Evolutionary conservation across 2,888 invertebrate species (phyloP).

Genomic region (Phyto melanocephala): DNA sequence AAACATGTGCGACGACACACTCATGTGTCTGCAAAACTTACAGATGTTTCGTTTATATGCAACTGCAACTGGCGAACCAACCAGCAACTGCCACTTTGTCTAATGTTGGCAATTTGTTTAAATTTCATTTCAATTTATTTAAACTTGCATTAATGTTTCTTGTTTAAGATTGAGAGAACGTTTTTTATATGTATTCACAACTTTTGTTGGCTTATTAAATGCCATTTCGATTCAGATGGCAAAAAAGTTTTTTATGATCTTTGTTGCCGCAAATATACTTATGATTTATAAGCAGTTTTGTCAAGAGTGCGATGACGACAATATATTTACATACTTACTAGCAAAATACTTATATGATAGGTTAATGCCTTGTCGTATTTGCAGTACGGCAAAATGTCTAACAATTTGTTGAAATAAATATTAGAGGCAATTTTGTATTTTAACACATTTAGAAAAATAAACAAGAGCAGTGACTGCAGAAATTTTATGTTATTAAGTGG

Average conservation of each 20-base stretch:
- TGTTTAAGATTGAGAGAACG: not conserved
- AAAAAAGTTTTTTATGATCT: slow-evolving; percentile 1
- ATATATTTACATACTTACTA: too few relatives aligned
- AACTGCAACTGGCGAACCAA: not conserved
- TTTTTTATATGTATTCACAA: not conserved
- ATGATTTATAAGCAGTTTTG: slow-evolving; percentile 40
- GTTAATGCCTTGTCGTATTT: slow-evolving; percentile 9
- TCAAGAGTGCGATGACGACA: not conserved
- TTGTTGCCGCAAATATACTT: slow-evolving; percentile 20
- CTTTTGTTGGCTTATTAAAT: slow-evolving; percentile 44
- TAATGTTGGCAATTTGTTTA: slow-evolving; percentile 37
- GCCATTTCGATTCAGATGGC: slow-evolving; percentile 34
- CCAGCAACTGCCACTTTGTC: slow-evolving; percentile 5
- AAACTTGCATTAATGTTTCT: not conserved
- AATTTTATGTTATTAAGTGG: not conserved
- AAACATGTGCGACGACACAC: not conserved
- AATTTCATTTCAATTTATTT: slow-evolving; percentile 16
- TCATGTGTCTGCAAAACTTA: not conserved
- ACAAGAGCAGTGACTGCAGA: not conserved
- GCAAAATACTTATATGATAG: not conserved
- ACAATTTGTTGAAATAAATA: slow-evolving; percentile 34
- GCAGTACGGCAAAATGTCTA: slow-evolving; percentile 1
- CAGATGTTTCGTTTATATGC: slow-evolving; percentile 20
- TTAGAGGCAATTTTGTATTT: slow-evolving; percentile 23
- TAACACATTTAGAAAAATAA: not conserved